phyloP scores from a whole-genome alignment of 2,888 invertebrate species.

The Vanessa cardui region DNA sequence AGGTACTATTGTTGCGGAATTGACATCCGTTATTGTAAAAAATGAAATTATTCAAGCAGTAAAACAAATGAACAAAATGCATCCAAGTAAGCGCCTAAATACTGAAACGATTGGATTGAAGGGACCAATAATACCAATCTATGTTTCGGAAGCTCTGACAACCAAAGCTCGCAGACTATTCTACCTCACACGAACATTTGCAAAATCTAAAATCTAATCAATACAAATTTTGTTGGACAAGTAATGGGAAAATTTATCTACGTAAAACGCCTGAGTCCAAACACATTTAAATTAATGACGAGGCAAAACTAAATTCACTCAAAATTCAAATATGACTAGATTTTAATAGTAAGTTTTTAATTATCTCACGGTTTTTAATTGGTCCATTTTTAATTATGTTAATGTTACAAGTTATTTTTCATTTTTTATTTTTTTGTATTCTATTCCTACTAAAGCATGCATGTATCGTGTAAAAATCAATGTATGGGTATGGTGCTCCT shows the following conservation, averaged over 20 bases:
- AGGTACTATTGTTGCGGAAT: not conserved
- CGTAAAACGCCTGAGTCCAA: not conserved
- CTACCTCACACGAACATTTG: not conserved
- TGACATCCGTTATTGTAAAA: not conserved
- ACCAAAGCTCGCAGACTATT: not conserved
- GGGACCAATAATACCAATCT: not conserved
- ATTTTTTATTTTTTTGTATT: too few species aligned
- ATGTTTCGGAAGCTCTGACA: not conserved
- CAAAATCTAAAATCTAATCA: not conserved
- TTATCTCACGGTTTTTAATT: too few species aligned
- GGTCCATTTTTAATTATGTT: too few species aligned
- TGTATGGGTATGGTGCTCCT: too few species aligned
- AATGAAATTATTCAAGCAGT: not conserved
- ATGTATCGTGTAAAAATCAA: too few species aligned
- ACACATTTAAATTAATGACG: not conserved
- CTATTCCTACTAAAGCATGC: too few species aligned
- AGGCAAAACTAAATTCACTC: not conserved
- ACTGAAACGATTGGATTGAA: not conserved
- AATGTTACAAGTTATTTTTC: too few species aligned
- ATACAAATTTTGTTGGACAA: not conserved
- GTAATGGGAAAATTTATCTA: not conserved
- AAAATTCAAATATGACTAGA: not conserved
- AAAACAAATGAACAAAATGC: not conserved
- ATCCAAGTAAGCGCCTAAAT: not conserved
- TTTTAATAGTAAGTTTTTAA: not conserved